Evolutionary conservation across 2,113 vertebrate species (phyloP).

Genomic region (Eulacestoma nigropectus): DNA sequence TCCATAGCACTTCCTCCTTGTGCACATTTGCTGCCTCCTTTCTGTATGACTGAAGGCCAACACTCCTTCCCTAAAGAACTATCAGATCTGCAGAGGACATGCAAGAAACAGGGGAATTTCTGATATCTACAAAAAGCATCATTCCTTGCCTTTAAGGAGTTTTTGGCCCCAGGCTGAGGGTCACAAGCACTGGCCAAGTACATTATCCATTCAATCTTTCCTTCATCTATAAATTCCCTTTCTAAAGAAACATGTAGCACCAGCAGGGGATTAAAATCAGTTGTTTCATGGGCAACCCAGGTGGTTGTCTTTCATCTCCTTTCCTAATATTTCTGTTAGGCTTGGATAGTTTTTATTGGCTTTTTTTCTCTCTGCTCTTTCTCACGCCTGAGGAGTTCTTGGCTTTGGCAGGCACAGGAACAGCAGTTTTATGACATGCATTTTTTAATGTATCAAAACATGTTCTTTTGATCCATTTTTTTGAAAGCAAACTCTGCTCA

Average conservation of each 20-base stretch:
- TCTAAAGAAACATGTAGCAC: not conserved
- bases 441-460: slow-evolving; percentile 39
- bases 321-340: slow-evolving; percentile 26
- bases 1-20: not conserved
- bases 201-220: not conserved
- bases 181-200: not conserved
- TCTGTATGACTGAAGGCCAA: not conserved
- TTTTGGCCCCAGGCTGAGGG: not conserved
- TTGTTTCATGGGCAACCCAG: not conserved
- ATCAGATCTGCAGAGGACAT: not conserved
- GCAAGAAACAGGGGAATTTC: not conserved
- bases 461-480: not conserved
- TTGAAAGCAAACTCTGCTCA: not conserved
- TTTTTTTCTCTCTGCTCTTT: not conserved
- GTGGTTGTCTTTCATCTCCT: not conserved
- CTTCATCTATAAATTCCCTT: slow-evolving; percentile 5
- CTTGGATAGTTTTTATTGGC: not conserved
- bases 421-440: not conserved
- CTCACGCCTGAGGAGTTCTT: not conserved
- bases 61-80: not conserved
- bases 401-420: not conserved
- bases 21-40: not conserved
- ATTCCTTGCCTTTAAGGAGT: not conserved
- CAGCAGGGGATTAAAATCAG: not conserved
- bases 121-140: not conserved